Conservation (phyloP, 2,888 invertebrate genomes). For the Drosophila phalerata region DNA sequence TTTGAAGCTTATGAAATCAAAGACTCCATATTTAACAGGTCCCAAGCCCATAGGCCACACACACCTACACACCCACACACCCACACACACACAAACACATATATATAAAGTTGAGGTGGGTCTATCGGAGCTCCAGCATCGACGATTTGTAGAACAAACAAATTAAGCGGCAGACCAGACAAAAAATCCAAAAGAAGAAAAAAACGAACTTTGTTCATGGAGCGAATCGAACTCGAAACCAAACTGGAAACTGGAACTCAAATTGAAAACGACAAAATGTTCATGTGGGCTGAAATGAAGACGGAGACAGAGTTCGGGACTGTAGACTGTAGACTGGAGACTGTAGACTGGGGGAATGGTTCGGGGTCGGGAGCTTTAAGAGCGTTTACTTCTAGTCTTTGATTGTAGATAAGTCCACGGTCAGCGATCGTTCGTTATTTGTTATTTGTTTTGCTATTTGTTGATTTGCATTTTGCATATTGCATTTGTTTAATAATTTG, state of each 20-base stretch:
- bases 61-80: conserved; percentile 13
- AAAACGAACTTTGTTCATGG: conserved; percentile 23
- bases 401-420: conserved; percentile 64
- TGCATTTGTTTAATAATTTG: conserved; percentile 80
- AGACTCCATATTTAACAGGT: conserved; percentile 46
- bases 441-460: background rate
- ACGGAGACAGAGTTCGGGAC: conserved; percentile 8
- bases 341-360: conserved; percentile 1
- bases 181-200: conserved; percentile 4
- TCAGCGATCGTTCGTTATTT: conserved; percentile 30
- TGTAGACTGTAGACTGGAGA: background rate
- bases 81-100: conserved; percentile 8
- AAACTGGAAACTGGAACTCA: conserved; percentile 46
- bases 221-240: conserved; percentile 42
- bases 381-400: conserved; percentile 81
- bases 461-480: conserved; percentile 46
- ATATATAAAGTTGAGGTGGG: background rate
- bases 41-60: conserved; percentile 13
- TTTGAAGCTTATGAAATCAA: conserved; percentile 20
- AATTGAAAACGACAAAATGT: conserved; percentile 57
- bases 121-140: conserved; percentile 66
- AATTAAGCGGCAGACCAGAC: conserved; percentile 62
- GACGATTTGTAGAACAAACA: conserved; percentile 76
- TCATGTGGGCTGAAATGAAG: conserved; percentile 67
- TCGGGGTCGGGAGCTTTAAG: conserved; percentile 69